Evolutionary conservation across 2,888 invertebrate genomes (phyloP).

Genomic region (Corythucha ciliata): DNA sequence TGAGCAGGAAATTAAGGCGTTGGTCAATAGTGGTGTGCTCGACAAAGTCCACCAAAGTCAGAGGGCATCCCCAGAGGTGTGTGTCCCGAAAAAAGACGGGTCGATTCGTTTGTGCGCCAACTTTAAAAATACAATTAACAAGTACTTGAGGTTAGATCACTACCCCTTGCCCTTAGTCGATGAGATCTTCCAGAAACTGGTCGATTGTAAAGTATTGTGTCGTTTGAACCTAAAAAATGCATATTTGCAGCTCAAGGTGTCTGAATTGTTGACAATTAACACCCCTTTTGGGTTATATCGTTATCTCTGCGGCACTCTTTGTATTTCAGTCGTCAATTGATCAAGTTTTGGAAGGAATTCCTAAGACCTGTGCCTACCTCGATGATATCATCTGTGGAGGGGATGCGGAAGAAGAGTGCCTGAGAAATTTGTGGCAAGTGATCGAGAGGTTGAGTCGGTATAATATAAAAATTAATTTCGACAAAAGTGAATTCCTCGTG

Average conservation of each 20-base stretch:
- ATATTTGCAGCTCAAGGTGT: background rate
- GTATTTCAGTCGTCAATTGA: conserved; percentile 11
- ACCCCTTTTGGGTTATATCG: conserved; percentile 9
- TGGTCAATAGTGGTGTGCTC: conserved; percentile 19
- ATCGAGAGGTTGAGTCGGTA: background rate
- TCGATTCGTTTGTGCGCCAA: conserved; percentile 8
- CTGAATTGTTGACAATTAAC: background rate
- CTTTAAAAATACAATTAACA: conserved; percentile 14
- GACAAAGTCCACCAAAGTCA: conserved; percentile 20
- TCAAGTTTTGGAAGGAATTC: background rate
- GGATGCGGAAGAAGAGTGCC: background rate
- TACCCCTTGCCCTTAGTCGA: conserved; percentile 22
- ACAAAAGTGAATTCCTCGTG: conserved; percentile 1
- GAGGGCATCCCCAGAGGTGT: conserved; percentile 15
- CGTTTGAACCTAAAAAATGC: background rate
- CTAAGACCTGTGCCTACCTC: background rate
- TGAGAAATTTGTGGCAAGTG: background rate
- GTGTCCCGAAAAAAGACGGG: conserved; percentile 15
- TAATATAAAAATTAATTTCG: background rate
- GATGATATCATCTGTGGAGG: conserved; percentile 9
- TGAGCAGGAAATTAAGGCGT: conserved; percentile 17
- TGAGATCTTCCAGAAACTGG: conserved; percentile 16
- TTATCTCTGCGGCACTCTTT: background rate
- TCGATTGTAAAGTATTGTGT: conserved; percentile 12
- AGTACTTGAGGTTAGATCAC: conserved; percentile 14